phyloP scores from a whole-genome alignment of 2,113 vertebrate species.

The Hymenochirus boettgeri region DNA sequence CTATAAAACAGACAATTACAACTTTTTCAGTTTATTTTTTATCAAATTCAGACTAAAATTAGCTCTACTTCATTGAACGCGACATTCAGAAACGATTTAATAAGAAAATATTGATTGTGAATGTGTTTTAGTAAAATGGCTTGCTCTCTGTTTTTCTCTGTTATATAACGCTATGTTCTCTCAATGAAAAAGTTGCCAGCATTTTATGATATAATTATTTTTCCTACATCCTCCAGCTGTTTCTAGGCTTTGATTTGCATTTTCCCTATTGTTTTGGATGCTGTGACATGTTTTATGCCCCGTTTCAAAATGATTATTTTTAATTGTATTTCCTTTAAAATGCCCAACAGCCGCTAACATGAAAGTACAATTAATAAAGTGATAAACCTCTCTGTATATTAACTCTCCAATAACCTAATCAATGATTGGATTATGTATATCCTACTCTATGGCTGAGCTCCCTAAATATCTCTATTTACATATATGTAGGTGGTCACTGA shows the following conservation, averaged over 20 bases:
- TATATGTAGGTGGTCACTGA: too few relatives aligned
- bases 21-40: too few relatives aligned
- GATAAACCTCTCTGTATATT: not conserved
- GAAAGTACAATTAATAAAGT: not conserved
- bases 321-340: too few relatives aligned
- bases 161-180: conserved; percentile 3
- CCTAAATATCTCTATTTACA: too few relatives aligned
- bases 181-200: conserved; percentile 4
- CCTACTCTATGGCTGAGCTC: too few relatives aligned
- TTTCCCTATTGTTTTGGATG: not conserved
- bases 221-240: conserved; percentile 11
- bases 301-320: not conserved
- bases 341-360: too few relatives aligned
- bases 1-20: too few relatives aligned
- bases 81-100: too few relatives aligned
- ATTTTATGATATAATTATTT: conserved; percentile 20
- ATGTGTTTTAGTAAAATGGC: not conserved
- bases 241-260: not conserved
- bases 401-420: conserved; percentile 15
- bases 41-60: too few relatives aligned
- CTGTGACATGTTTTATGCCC: not conserved
- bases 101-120: too few relatives aligned
- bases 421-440: too few relatives aligned
- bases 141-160: not conserved
- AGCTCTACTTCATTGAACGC: too few relatives aligned